These are phyloP conservation scores for Ictalurus furcatus DNA, from an alignment of 2,113 vertebrate species.

Conservation along the genomic window DNA sequence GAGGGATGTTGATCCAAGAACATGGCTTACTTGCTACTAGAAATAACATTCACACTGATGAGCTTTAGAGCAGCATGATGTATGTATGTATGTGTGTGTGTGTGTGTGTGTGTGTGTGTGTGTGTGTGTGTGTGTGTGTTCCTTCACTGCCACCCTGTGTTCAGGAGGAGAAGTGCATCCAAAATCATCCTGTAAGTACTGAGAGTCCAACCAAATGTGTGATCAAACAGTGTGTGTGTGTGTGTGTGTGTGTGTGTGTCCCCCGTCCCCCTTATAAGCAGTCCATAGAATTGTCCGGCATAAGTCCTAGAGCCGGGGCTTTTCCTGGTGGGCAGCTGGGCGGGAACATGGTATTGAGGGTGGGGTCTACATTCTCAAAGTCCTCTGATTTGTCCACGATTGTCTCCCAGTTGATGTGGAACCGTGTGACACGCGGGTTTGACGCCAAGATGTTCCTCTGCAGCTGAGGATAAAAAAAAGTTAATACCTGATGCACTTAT, in stretches of 20 bases:
- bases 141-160: background rate
- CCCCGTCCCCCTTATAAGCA: background rate
- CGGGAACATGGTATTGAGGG: background rate
- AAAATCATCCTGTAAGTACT: background rate
- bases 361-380: background rate
- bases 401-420: background rate
- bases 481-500: background rate
- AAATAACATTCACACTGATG: background rate
- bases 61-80: background rate
- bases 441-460: background rate
- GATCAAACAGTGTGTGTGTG: too few relatives aligned
- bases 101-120: too few relatives aligned
- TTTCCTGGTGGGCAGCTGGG: background rate
- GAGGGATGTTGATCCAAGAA: too few relatives aligned
- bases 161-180: constrained; percentile 3
- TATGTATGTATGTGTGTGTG: too few relatives aligned
- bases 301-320: background rate
- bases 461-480: background rate
- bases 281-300: background rate
- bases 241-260: too few relatives aligned
- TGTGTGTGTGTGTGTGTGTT: background rate
- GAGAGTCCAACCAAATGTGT: background rate
- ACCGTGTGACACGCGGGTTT: background rate
- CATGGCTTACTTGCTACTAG: background rate
- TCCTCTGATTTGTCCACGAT: background rate